phyloP scores from a whole-genome alignment of 2,797 vertebrate species.

The Poecile montanus region DNA sequence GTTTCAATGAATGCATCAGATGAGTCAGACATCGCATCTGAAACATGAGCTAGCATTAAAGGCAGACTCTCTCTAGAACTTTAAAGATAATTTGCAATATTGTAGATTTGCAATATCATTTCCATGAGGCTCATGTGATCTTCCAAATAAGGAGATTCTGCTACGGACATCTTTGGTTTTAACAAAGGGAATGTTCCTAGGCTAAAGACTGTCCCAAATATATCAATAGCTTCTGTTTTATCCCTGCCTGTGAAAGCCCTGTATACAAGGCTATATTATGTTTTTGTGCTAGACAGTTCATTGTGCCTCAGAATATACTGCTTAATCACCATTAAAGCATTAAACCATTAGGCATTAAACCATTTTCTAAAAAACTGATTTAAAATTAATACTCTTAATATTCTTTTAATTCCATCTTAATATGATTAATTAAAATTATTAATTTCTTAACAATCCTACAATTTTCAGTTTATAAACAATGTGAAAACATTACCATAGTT shows the following conservation, averaged over 20 bases:
- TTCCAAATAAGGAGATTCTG: neutral
- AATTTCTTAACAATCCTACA: neutral
- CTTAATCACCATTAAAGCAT: neutral
- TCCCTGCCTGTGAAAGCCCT: neutral
- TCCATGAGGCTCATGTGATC: neutral
- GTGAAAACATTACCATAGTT: neutral
- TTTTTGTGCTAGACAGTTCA: neutral
- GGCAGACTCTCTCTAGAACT: neutral
- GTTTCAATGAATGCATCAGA: neutral
- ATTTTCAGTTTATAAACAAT: neutral
- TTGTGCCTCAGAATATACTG: neutral
- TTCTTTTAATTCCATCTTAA: neutral
- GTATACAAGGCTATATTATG: neutral
- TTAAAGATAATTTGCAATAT: neutral
- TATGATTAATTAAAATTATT: neutral
- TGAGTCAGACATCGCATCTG: neutral
- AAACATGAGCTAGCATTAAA: neutral
- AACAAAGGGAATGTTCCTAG: neutral
- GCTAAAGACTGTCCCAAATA: neutral
- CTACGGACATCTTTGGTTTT: neutral
- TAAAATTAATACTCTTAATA: neutral
- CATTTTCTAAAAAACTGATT: neutral
- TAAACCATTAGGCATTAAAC: neutral
- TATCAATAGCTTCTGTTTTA: neutral
- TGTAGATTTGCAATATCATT: neutral